phyloP scores from a whole-genome alignment of 2,113 vertebrate genomes.

The Fulmarus glacialis region DNA sequence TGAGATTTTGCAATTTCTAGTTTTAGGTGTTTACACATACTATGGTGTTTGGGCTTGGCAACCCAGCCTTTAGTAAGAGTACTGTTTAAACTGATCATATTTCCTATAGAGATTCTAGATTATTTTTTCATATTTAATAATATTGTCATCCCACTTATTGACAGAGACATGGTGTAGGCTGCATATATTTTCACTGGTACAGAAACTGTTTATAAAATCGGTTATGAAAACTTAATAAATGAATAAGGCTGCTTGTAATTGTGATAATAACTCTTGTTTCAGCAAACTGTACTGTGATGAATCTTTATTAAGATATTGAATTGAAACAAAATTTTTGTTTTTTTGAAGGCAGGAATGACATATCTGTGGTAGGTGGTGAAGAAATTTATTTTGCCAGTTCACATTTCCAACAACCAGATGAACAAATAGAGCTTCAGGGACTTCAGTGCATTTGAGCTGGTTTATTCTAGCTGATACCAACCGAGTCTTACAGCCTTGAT shows the following conservation, averaged over 20 bases:
- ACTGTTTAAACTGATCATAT: not conserved
- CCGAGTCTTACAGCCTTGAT: not conserved
- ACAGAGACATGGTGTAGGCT: not conserved
- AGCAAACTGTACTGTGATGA: not conserved
- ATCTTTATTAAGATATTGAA: not conserved
- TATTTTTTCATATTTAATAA: not conserved
- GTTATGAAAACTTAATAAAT: not conserved
- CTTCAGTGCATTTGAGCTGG: not conserved
- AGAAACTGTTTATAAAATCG: not conserved
- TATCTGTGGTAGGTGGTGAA: not conserved
- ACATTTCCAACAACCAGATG: not conserved
- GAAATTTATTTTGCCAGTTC: not conserved
- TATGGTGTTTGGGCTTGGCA: not conserved
- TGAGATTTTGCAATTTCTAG: not conserved
- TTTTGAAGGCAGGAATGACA: not conserved
- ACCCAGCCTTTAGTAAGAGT: not conserved
- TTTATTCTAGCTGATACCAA: not conserved
- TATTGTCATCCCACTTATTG: not conserved
- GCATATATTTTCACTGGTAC: not conserved
- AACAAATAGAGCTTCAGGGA: not conserved
- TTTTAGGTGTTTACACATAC: not conserved
- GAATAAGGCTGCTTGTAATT: not conserved
- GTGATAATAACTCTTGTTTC: not conserved
- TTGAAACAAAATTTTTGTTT: not conserved
- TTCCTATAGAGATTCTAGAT: not conserved